phyloP scores from a whole-genome alignment of 2,888 invertebrate genomes.

The Rosalia funebris region DNA sequence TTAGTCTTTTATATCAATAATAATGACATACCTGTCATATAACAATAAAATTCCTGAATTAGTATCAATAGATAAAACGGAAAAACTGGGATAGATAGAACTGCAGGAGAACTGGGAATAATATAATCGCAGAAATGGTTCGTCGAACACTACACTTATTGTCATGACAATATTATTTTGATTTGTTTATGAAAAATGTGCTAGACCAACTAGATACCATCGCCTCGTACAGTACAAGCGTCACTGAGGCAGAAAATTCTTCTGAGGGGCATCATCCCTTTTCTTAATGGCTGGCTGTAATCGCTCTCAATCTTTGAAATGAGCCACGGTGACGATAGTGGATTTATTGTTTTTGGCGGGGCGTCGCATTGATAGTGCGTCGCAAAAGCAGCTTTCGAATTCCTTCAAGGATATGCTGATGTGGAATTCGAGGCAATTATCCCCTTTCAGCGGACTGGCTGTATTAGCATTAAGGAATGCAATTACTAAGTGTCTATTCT shows the following conservation, averaged over 20 bases:
- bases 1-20: no score
- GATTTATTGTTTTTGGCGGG: constrained; percentile 28
- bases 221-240: no score
- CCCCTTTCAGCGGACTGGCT: constrained; percentile 56
- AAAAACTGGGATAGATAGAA: no score
- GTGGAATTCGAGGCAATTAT: constrained; percentile 60
- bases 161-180: no score
- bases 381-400: constrained; percentile 29
- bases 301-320: constrained; percentile 19
- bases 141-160: no score
- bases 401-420: constrained; percentile 56
- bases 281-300: constrained; percentile 19
- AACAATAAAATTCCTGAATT: no score
- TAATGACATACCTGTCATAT: no score
- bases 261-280: neutral
- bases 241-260: constrained; percentile 18
- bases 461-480: constrained; percentile 61
- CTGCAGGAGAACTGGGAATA: no score
- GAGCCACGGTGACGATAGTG: constrained; percentile 27
- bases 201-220: no score
- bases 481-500: constrained; percentile 60
- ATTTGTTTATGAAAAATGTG: no score
- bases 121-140: no score
- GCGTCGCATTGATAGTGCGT: constrained; percentile 25
- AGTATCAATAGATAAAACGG: no score